phyloP scores from a whole-genome alignment of 2,113 vertebrate species.

The Steatornis caripensis region DNA sequence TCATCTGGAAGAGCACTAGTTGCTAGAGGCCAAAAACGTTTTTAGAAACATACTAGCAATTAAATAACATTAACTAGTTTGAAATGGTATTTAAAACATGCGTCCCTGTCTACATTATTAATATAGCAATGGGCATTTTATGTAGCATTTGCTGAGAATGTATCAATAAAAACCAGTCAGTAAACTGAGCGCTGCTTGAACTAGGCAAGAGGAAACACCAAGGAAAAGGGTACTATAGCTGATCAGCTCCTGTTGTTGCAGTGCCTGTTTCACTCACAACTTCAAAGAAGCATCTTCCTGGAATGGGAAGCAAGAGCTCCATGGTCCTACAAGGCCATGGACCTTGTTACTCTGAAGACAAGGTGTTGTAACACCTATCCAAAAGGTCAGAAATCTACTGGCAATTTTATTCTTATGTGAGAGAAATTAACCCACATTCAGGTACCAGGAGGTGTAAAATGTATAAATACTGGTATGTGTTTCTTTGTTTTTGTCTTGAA shows the following conservation, averaged over 20 bases:
- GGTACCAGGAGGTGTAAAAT: neutral
- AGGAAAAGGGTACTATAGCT: neutral
- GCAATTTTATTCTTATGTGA: neutral
- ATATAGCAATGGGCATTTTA: neutral
- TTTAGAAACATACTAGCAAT: neutral
- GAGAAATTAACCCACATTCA: neutral
- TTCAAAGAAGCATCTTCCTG: neutral
- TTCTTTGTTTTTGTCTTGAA: neutral
- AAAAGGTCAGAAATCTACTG: neutral
- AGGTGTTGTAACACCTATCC: neutral
- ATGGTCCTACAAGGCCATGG: neutral
- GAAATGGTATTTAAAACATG: neutral
- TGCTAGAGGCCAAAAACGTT: neutral
- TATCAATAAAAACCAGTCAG: neutral
- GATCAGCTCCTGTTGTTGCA: neutral
- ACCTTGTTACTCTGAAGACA: neutral
- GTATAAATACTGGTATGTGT: accelerated
- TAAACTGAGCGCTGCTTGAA: neutral
- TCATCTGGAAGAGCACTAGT: neutral
- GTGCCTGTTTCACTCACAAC: neutral
- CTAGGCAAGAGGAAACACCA: neutral
- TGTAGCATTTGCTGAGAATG: neutral
- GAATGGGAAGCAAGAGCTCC: neutral
- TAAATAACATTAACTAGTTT: neutral
- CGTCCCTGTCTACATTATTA: neutral